Base-by-base conservation (phyloP, 2,888 invertebrate species). In the Oligia latruncula region DNA sequence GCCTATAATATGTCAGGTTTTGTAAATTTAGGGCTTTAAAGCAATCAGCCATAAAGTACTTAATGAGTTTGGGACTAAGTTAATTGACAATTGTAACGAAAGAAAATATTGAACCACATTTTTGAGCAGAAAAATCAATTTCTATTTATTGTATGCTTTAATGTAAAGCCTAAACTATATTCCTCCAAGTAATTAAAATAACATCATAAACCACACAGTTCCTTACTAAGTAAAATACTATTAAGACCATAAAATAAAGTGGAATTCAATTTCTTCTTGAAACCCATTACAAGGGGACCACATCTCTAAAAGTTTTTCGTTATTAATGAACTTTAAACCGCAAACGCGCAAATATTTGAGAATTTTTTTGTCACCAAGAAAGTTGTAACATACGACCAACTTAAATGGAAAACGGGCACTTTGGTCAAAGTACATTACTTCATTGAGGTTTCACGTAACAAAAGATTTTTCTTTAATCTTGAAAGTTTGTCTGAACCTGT, bases 291-390 rank as follows among this genome's bases (percentile, higher is more conserved):
- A 49, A 13, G 11, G 46, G 46, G 3, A 49, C 49, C 49, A 49
- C 65, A 78, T 80, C 71, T 86, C 71, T 72, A 55, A 84, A 86
- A 88, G 84, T 88, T 90, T 88, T 84, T 85, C 13, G 82, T 87
- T 86, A 86, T 85, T 87, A 90, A 87, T 88, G 86, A 87, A 85
- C 76, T 78, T 80, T 29, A 62, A 86, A 83, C 84, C 49, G 49
- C 49, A 49, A 49, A 49, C 13, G 49, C 80, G 81, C 74, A 79
- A 81, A 87, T 78, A 84, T 86, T 80, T 83, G 71, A 85, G 77
- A 78, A 77, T 82, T 86, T 74, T 49, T 49, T 49, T 49, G 4
- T 49, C 49, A 80, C 80, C 78, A 20, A 78, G 55, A 83, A 88
- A 86, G 81, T 88, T 88, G n/a, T 81, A 80, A 78, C 78, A 72